Percentiles rank a stretch among this genome's conserved stretches.
Conservation (phyloP, 2,888 invertebrate genomes). For the Plagiodera versicolora region DNA sequence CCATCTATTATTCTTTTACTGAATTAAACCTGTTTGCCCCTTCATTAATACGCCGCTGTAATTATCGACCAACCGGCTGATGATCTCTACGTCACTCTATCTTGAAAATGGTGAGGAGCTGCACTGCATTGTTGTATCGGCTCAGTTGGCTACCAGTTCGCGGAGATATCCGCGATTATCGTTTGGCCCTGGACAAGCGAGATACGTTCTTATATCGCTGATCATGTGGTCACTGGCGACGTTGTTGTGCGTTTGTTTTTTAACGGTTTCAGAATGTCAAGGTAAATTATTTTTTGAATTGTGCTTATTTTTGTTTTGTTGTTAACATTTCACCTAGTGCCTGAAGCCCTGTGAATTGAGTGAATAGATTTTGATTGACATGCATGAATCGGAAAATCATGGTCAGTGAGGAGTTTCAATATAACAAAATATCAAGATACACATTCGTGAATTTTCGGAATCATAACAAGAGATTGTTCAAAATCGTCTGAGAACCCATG, state of each 20-base stretch:
- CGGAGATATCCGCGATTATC: background rate
- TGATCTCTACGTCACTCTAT: constrained; percentile 10
- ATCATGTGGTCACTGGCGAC: constrained; percentile 1
- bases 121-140: background rate
- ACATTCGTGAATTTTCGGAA: too few relatives aligned
- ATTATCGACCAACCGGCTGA: background rate
- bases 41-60: background rate
- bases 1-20: too few relatives aligned
- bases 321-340: too few relatives aligned
- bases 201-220: background rate
- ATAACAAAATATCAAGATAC: too few relatives aligned
- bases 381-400: too few relatives aligned
- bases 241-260: constrained; percentile 14
- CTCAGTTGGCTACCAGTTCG: background rate
- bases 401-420: too few relatives aligned
- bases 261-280: constrained; percentile 9
- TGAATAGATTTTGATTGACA: too few relatives aligned
- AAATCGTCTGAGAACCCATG: too few relatives aligned
- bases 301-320: too few relatives aligned
- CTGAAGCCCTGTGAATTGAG: too few relatives aligned
- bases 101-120: constrained; percentile 1
- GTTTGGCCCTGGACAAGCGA: background rate
- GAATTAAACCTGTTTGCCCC: background rate
- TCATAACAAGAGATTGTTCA: too few relatives aligned
- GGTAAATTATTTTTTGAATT: background rate